Conservation (phyloP, 2,888 invertebrate species). For the Sarcophaga carnaria region DNA sequence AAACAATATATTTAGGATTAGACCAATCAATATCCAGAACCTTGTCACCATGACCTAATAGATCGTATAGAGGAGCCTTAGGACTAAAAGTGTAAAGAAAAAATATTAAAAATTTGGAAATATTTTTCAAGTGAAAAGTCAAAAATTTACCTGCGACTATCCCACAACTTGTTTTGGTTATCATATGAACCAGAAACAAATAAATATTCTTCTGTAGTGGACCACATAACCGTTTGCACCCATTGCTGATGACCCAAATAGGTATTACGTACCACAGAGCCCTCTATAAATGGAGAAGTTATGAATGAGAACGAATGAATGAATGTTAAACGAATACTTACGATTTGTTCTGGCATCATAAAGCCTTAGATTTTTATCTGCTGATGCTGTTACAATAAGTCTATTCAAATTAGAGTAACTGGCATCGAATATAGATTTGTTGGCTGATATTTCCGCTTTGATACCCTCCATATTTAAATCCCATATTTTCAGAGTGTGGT, state of each 20-base stretch:
- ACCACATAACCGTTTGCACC: conserved; percentile 96
- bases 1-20: conserved; percentile 91
- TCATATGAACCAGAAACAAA: conserved; percentile 98
- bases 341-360: conserved; percentile 95
- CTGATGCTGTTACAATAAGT: conserved; percentile 91
- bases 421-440: conserved; percentile 94
- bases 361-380: conserved; percentile 94
- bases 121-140: background rate
- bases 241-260: conserved; percentile 94
- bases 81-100: conserved; percentile 84
- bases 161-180: conserved; percentile 96
- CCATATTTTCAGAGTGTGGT: conserved; percentile 97
- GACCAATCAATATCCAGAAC: conserved; percentile 97
- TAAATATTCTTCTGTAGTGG: conserved; percentile 89
- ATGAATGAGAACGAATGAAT: background rate
- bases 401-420: conserved; percentile 91
- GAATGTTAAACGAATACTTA: conserved; percentile 77
- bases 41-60: conserved; percentile 96
- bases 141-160: conserved; percentile 88
- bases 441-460: conserved; percentile 91
- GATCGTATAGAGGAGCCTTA: conserved; percentile 94
- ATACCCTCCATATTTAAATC: conserved; percentile 93
- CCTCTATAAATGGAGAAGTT: conserved; percentile 84
- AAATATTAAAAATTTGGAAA: conserved; percentile 22
- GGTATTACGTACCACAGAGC: conserved; percentile 92